Evolutionary conservation across 92 coral and sea anemone species (phyloP).

Genomic region (Paragorgia papillata): DNA sequence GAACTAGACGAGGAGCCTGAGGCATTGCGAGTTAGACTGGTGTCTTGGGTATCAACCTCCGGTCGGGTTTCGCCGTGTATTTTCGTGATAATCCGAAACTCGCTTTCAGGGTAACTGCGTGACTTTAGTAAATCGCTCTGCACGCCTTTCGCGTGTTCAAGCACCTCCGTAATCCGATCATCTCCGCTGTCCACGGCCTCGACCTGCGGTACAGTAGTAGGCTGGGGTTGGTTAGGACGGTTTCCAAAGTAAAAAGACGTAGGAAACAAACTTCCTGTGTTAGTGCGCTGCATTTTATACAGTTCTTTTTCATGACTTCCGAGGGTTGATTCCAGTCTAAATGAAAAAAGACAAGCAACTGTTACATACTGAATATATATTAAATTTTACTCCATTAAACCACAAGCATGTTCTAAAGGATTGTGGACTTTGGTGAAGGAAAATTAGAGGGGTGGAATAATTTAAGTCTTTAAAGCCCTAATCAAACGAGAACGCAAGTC

Average conservation of each 20-base stretch:
- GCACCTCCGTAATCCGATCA: neutral
- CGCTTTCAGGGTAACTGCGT: conserved; percentile 40
- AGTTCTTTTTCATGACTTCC: conserved; percentile 29
- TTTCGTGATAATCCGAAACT: conserved; percentile 19
- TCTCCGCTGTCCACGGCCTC: neutral
- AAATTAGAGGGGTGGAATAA: too few relatives aligned
- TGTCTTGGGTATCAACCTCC: neutral
- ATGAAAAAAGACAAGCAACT: neutral
- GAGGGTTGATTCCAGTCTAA: conserved; percentile 35
- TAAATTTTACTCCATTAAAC: too few relatives aligned
- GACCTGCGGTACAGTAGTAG: neutral
- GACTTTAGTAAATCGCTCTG: neutral
- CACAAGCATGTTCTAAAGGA: too few relatives aligned
- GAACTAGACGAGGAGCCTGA: conserved; percentile 1
- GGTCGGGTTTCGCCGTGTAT: neutral
- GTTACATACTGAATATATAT: too few relatives aligned
- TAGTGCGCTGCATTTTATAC: conserved; percentile 24
- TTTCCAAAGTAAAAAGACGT: neutral
- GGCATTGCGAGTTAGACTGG: neutral
- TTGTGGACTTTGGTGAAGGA: too few relatives aligned
- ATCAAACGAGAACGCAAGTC: too few relatives aligned
- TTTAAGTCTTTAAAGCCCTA: too few relatives aligned
- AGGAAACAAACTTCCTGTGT: conserved; percentile 39
- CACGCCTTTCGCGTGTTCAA: neutral
- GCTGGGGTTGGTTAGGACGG: neutral